phyloP scores from a whole-genome alignment of 2,797 vertebrate genomes.

The Paramormyrops hopkinsi region DNA sequence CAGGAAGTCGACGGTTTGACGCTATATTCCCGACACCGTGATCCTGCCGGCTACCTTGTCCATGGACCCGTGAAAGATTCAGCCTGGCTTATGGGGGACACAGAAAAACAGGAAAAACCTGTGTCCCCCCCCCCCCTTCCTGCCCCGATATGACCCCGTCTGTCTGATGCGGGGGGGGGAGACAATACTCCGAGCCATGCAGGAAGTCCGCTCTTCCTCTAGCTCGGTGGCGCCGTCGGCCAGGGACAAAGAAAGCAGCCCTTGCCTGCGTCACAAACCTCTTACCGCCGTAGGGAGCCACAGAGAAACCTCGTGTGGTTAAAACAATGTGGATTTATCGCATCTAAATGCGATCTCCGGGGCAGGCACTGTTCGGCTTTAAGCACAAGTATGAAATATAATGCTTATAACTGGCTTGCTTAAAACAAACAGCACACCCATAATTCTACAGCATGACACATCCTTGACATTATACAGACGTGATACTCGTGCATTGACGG shows the following conservation, averaged over 20 bases:
- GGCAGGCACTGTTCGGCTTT: neutral
- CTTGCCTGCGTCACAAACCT: constrained; percentile 5
- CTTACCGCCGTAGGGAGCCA: neutral
- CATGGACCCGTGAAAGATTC: constrained; percentile 26
- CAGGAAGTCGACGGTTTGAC: neutral
- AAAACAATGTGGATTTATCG: neutral
- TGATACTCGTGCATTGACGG: neutral
- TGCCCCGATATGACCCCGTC: constrained; percentile 30
- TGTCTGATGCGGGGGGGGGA: constrained; percentile 56
- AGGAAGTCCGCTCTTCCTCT: constrained; percentile 22
- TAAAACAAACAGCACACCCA: constrained; percentile 3
- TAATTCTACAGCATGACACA: neutral
- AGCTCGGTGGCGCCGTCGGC: constrained; percentile 1
- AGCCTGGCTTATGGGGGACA: constrained; percentile 52
- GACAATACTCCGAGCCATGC: constrained; percentile 55
- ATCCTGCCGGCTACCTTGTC: neutral
- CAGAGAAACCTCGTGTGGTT: neutral
- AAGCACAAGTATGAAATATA: neutral
- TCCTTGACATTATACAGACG: neutral
- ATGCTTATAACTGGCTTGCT: neutral
- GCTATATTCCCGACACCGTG: neutral
- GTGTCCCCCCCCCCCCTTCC: constrained; percentile 64
- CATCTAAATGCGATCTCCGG: neutral
- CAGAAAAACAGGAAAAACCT: constrained; percentile 91
- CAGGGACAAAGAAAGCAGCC: constrained; percentile 3